A percentile compares a stretch with the other conserved stretches of the same genome.
phyloP scores from a whole-genome alignment of 2,113 vertebrate species.

The Naja naja region DNA sequence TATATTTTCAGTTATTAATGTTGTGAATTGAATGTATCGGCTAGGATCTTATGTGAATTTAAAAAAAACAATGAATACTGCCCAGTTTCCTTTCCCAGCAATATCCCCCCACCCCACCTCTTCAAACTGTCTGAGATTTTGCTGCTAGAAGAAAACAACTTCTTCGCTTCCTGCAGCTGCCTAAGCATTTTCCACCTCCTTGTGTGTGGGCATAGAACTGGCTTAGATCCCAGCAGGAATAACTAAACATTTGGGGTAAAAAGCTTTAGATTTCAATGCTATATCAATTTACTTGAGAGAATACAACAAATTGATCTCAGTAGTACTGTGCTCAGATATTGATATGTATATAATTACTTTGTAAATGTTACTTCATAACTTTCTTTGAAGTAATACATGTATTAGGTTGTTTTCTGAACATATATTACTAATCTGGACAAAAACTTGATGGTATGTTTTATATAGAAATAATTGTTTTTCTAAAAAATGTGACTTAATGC shows the following conservation, averaged over 20 bases:
- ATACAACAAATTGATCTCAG: not conserved
- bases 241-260: not conserved
- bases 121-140: not conserved
- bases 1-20: not conserved
- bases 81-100: not conserved
- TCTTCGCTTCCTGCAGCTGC: not conserved
- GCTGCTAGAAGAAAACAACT: not conserved
- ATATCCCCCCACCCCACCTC: accelerated
- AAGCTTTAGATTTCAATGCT: not conserved
- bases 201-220: not conserved
- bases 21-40: not conserved
- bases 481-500: not conserved
- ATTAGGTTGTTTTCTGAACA: not conserved
- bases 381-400: not conserved
- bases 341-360: not conserved
- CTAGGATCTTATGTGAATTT: not conserved
- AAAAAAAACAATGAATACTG: no score
- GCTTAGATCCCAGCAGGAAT: not conserved
- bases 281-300: not conserved
- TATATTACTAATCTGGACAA: not conserved
- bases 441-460: not conserved
- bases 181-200: not conserved
- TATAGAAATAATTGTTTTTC: not conserved
- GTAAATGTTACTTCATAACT: not conserved
- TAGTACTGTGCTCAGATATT: not conserved